A percentile compares a stretch with the other conserved stretches of the same genome.
Evolutionary conservation across 2,113 vertebrate species (phyloP).

Genomic region (Amphilophus citrinellus): DNA sequence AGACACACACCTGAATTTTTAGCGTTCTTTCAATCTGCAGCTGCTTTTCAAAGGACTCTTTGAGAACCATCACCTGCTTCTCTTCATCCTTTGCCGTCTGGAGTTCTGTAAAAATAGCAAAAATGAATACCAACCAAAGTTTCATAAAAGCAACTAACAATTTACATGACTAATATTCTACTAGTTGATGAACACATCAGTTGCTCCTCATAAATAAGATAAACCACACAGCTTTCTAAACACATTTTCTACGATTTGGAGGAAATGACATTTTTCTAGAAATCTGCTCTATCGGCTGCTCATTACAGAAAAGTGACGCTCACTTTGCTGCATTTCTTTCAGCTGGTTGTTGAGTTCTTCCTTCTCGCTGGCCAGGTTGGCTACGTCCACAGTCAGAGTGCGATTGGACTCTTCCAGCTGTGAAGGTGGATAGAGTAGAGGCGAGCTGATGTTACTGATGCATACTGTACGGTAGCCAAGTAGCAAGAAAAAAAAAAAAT

Average conservation of each 20-base stretch:
- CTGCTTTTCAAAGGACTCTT: slow-evolving; percentile 90
- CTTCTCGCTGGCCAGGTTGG: slow-evolving; percentile 94
- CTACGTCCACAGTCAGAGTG: slow-evolving; percentile 93
- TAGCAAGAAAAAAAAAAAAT: background rate
- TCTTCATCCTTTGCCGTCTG: slow-evolving; percentile 86
- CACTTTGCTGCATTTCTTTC: slow-evolving; percentile 92
- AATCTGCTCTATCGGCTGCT: background rate
- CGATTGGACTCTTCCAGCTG: slow-evolving; percentile 97
- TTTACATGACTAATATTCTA: background rate
- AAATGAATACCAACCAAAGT: slow-evolving; percentile 5
- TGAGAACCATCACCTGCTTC: slow-evolving; percentile 80
- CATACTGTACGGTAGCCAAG: background rate
- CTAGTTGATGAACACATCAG: background rate
- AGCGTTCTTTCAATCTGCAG: slow-evolving; percentile 91
- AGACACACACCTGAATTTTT: slow-evolving; percentile 90
- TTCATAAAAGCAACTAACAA: slow-evolving; percentile 5
- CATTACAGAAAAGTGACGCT: slow-evolving; percentile 66
- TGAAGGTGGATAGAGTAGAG: background rate
- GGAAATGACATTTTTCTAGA: slow-evolving; percentile 18
- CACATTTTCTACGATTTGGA: slow-evolving; percentile 4
- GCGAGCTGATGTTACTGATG: background rate
- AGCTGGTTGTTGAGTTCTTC: slow-evolving; percentile 96
- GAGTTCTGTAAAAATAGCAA: slow-evolving; percentile 81
- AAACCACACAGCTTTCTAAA: slow-evolving; percentile 9
- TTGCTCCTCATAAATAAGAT: background rate